These are phyloP conservation scores for Leptinotarsa tumamoca DNA, from an alignment of 2,888 invertebrate species.

Conservation along the genomic window DNA sequence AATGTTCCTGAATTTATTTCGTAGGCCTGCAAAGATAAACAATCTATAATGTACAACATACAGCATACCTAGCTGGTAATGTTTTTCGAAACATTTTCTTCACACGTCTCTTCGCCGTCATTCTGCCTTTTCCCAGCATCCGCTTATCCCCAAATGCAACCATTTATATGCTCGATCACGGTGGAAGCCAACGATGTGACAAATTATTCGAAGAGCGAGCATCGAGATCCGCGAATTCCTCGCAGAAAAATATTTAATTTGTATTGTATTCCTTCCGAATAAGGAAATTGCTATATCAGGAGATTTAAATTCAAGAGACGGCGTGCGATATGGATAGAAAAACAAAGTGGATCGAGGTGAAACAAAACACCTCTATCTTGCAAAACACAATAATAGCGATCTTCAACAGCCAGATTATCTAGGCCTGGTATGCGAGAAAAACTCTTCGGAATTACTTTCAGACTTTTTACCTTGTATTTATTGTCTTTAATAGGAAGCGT, in stretches of 20 bases:
- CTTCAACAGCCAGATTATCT: conserved; percentile 54
- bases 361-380: conserved; percentile 55
- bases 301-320: conserved; percentile 51
- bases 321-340: conserved; percentile 50
- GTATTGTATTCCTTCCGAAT: conserved; percentile 40
- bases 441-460: conserved; percentile 54
- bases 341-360: conserved; percentile 57
- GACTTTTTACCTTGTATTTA: conserved; percentile 60
- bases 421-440: conserved; percentile 58
- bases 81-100: conserved; percentile 15
- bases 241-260: conserved; percentile 45
- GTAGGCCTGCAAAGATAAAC: neutral
- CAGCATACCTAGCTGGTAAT: neutral
- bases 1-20: too few species aligned
- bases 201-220: conserved; percentile 43
- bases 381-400: conserved; percentile 52
- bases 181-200: conserved; percentile 41
- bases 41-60: neutral
- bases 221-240: conserved; percentile 44
- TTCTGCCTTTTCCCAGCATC: conserved; percentile 21
- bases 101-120: conserved; percentile 21
- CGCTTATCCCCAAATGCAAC: conserved; percentile 62
- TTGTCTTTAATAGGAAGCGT: conserved; percentile 60
- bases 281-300: conserved; percentile 43
- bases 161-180: conserved; percentile 42